Base-by-base conservation (phyloP, 2,888 invertebrate genomes). In the Dendrolimus houi region DNA sequence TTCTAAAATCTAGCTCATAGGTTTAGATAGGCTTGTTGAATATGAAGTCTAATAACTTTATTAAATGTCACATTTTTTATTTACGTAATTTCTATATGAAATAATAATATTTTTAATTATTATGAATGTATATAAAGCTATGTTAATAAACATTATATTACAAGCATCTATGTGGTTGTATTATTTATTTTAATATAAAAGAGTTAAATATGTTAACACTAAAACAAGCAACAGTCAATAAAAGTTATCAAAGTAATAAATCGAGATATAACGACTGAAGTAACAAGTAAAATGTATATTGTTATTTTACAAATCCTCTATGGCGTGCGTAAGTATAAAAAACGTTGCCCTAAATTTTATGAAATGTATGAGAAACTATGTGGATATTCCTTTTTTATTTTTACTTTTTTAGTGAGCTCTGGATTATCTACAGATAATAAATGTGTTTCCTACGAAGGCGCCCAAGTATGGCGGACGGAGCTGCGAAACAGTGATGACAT, bases 121-220 rank as follows among this genome's bases (percentile, higher is more conserved):
- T 83, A 87, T 87, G 75, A 87, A 83, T 88, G 87, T 89, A 87
- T 87, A 87, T 87, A 87, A 79, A 81, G 80, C 75, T 85, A 85
- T 89, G 88, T 88, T 88, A 90, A 87, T 89, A 90, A 90, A 90
- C 84, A 81, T 83, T 47, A 77, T 82, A 87, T 85, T 84, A 85
- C 82, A 75, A 79, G 81, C 85, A 85, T 77, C 75, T 72, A 61
- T 64, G 63, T 59, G 54, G 53, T 63, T 70, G 63, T 74, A 71
- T 77, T 66, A 75, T 78, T 79, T 71, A 47, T 9, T 47, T 47
- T 8, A 10, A 47, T 47, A 47, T 47, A 47, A 10, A 47, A 47
- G 8, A 29, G 3, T 29, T 6, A 29, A 29, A 3, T 29, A 29
- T 29, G 29, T 29, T 29, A 29, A 29, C 29, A 29, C 29, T 29